These are phyloP conservation scores for Xiphophorus birchmanni DNA, from an alignment of 2,797 vertebrate genomes.

Conservation along the genomic window DNA sequence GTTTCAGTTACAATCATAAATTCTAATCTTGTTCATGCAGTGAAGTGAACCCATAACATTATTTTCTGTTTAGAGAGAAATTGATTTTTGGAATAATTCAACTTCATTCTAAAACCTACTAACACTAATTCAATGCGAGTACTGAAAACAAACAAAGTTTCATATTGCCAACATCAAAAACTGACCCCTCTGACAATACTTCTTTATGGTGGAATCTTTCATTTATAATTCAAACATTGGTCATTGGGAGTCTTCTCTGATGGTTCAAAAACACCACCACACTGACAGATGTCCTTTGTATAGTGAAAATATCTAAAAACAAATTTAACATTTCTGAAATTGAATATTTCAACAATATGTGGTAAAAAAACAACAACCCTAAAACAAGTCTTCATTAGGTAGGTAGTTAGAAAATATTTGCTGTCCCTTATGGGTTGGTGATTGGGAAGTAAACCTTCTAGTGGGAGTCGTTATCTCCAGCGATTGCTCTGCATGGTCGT, in stretches of 20 bases:
- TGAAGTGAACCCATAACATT: not conserved
- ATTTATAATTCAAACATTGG: not conserved
- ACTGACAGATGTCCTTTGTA: not conserved
- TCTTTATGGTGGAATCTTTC: not conserved
- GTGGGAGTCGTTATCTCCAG: constrained; percentile 24
- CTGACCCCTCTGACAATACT: not conserved
- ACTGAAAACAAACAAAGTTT: not conserved
- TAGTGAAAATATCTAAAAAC: not conserved
- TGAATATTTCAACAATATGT: not conserved
- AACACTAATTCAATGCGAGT: not conserved
- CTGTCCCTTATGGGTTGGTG: constrained; percentile 9
- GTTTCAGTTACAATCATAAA: not conserved
- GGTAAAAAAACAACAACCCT: too few species aligned
- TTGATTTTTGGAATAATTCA: not conserved
- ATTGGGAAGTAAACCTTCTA: constrained; percentile 15
- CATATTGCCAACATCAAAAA: not conserved
- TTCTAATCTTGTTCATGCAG: not conserved
- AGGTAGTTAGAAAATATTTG: not conserved
- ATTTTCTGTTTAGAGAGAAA: not conserved
- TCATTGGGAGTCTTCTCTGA: not conserved
- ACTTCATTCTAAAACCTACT: not conserved
- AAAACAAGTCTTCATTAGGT: not conserved
- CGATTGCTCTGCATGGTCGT: constrained; percentile 18
- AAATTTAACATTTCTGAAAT: not conserved
- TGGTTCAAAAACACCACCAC: not conserved